phyloP scores from a whole-genome alignment of 2,888 invertebrate genomes.

The Eupithecia abbreviata region DNA sequence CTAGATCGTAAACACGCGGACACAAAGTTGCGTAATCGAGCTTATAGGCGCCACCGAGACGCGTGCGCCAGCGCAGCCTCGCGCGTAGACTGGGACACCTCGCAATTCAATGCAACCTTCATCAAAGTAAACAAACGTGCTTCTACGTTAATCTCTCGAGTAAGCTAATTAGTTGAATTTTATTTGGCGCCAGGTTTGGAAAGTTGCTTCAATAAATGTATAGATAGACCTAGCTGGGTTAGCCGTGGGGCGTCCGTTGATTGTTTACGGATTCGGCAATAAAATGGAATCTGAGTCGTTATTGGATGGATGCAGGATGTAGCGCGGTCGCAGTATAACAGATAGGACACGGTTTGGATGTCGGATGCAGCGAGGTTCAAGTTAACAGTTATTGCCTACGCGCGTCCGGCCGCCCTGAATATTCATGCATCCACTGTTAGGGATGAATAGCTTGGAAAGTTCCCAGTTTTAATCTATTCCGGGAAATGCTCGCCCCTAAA shows the following conservation, averaged over 20 bases:
- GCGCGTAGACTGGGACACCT: conserved; percentile 79
- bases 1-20: conserved; percentile 67
- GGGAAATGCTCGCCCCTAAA: conserved; percentile 5
- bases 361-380: conserved; percentile 61
- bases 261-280: conserved; percentile 33
- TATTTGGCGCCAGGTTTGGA: conserved; percentile 48
- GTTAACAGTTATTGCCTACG: conserved; percentile 77
- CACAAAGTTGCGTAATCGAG: conserved; percentile 73
- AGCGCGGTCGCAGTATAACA: conserved; percentile 49
- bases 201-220: conserved; percentile 30
- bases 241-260: conserved; percentile 21
- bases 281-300: conserved; percentile 26
- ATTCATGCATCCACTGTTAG: conserved; percentile 69
- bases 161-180: conserved; percentile 50
- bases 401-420: conserved; percentile 68
- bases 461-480: conserved; percentile 52
- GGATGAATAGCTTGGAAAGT: conserved; percentile 57
- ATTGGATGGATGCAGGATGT: conserved; percentile 31
- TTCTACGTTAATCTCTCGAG: conserved; percentile 62
- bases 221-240: conserved; percentile 9
- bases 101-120: conserved; percentile 83
- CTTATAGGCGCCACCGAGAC: conserved; percentile 79
- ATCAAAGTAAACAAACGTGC: conserved; percentile 79
- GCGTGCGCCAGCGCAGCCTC: conserved; percentile 81
- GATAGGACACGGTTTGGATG: conserved; percentile 55